phyloP scores from a whole-genome alignment of 1,140 invertebrate species.

The Lordiphosa mommai region DNA sequence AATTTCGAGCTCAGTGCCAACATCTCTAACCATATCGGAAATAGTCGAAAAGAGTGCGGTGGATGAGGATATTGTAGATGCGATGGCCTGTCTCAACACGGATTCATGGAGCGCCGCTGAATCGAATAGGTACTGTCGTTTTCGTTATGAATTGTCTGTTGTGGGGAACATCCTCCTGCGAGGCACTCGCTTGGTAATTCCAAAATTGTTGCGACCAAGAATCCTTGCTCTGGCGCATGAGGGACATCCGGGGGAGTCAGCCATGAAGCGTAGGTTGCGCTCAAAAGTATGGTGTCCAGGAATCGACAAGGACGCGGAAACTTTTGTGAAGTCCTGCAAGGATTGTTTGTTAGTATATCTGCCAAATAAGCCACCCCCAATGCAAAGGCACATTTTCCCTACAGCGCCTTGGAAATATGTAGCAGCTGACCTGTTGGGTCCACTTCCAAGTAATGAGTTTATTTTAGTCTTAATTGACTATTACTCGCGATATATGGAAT shows the following conservation, averaged over 20 bases:
- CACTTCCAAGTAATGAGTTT: too few species aligned
- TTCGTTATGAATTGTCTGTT: constrained; percentile 14
- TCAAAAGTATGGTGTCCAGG: constrained; percentile 82
- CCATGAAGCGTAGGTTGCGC: constrained; percentile 81
- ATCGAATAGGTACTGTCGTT: constrained; percentile 11
- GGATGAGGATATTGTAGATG: constrained; percentile 27
- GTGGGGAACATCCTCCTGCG: constrained; percentile 11
- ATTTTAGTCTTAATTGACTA: too few species aligned
- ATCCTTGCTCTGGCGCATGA: constrained; percentile 78
- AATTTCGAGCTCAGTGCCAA: constrained; percentile 2
- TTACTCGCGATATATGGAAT: too few species aligned
- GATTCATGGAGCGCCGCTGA: constrained; percentile 4
- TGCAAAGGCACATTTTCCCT: too few species aligned
- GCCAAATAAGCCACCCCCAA: background rate
- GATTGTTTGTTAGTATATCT: constrained; percentile 66
- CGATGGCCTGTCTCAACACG: background rate
- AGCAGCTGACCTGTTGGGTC: too few species aligned
- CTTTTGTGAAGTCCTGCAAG: constrained; percentile 78
- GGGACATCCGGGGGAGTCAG: constrained; percentile 81
- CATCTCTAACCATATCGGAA: constrained; percentile 9
- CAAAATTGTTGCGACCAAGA: constrained; percentile 30
- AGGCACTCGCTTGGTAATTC: constrained; percentile 55
- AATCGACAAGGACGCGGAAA: constrained; percentile 80
- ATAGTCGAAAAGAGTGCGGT: constrained; percentile 1
- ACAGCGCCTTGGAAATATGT: too few species aligned